phyloP scores from a whole-genome alignment of 2,797 vertebrate species.

The Pseudopleuronectes americanus region DNA sequence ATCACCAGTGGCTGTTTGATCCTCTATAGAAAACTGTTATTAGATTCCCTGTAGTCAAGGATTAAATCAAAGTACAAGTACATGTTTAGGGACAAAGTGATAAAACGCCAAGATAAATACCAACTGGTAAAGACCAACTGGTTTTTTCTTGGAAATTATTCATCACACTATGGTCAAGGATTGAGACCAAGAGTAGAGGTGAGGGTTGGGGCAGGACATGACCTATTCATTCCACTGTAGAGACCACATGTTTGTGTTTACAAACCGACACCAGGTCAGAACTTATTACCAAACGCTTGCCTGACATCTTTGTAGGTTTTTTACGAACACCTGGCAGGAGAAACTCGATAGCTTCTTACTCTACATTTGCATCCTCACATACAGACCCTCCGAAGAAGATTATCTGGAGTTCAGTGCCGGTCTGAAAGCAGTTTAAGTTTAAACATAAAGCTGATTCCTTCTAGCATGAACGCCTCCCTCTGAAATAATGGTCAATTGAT shows the following conservation, averaged over 20 bases:
- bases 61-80: constrained; percentile 19
- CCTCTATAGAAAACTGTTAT: constrained; percentile 35
- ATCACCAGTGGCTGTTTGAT: constrained; percentile 30
- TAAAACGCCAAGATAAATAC: constrained; percentile 22
- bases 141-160: constrained; percentile 12
- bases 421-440: neutral
- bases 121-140: constrained; percentile 8
- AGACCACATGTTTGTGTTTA: too few species aligned
- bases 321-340: too few species aligned
- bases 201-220: too few species aligned
- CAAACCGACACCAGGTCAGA: too few species aligned
- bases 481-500: neutral
- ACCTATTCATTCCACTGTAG: too few species aligned
- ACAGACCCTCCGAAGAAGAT: too few species aligned
- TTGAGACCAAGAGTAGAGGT: neutral
- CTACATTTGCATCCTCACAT: too few species aligned
- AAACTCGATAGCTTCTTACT: too few species aligned
- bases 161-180: constrained; percentile 5
- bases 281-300: too few species aligned
- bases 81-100: constrained; percentile 33
- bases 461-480: neutral
- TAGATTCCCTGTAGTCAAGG: constrained; percentile 22
- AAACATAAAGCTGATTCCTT: neutral
- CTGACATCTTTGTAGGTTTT: too few species aligned
- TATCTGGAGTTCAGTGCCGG: too few species aligned